Conservation (phyloP, 2,113 vertebrate genomes). For the Pluvianellus socialis region DNA sequence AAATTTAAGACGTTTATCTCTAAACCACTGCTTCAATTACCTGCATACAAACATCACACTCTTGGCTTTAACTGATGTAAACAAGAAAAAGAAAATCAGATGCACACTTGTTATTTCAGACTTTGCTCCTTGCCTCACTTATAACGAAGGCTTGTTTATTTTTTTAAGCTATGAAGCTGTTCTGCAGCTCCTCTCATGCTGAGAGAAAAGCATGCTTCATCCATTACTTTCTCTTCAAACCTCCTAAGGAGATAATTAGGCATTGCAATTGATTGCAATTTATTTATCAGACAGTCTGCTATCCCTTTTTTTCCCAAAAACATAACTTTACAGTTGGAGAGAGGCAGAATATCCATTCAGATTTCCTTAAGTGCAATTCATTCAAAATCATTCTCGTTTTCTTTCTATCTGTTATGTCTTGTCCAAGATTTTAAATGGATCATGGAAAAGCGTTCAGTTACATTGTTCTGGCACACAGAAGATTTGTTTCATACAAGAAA, state of each 20-base stretch:
- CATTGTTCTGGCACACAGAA: neutral
- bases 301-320: neutral
- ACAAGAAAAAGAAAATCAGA: neutral
- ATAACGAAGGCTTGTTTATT: neutral
- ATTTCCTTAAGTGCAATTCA: neutral
- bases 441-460: neutral
- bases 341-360: neutral
- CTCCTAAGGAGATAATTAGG: slow-evolving; percentile 71
- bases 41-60: neutral
- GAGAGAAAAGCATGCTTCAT: slow-evolving; percentile 55
- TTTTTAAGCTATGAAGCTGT: neutral
- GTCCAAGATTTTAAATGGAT: neutral
- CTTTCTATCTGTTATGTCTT: neutral
- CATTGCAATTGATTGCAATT: slow-evolving; percentile 76
- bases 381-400: neutral
- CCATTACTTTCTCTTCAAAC: slow-evolving; percentile 56
- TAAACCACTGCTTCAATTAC: neutral
- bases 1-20: neutral
- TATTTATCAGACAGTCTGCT: slow-evolving; percentile 74
- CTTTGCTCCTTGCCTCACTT: neutral
- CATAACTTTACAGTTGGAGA: neutral
- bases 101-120: neutral
- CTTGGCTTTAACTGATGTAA: neutral
- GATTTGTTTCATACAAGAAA: neutral
- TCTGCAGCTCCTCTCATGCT: slow-evolving; percentile 30